Evolutionary conservation across 53 echinoderm and acorn worm genomes (phyloP), one percentile per base, ranked within the genome.

Genomic region (Holothuria scabra): DNA sequence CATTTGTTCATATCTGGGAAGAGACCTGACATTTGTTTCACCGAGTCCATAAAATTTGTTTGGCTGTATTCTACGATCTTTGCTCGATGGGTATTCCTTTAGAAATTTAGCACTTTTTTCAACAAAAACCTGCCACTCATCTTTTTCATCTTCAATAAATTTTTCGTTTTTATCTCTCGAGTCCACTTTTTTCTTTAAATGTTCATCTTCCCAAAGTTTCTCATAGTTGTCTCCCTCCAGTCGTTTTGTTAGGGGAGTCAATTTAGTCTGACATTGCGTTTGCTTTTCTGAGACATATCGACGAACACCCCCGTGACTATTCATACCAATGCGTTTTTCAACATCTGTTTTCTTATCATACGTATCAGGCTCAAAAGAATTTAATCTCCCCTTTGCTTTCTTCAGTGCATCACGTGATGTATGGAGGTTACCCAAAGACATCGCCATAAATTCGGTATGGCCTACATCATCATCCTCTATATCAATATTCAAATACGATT

Each of bases 371-470:
- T 52, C 18, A 18, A 52, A 52, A 18, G 52, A 12, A 32, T 72
- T 46, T 48, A 72, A 46, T 26, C 48, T 72, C n/a, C 31, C 44
- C 12, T 44, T 41, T 20, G 72, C 72, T 11, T 28, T 41, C 14
- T 25, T 48, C 24, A 72, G 28, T 7, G 48, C 48, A 44, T 72
- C 22, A 48, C 48, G n/a, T 8, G 72, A 46, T 21, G 26, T 72
- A 46, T 25, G 25, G 11, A 72, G 44, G 25, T 72, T 72, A 46
- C 21, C 46, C 20, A 72, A 72, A 16, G 72, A 72, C 72, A 72
- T 41, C 10, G 72, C 46, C 72, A 72, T 72, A 21, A 72, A 72
- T 18, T 72, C 72, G 44, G 72, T 26, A 46, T 72, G 72, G 24
- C 72, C 1, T 26, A 72, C 49, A 20, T n/a, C 46, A 24, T 72